These are phyloP conservation scores for Perognathus longimembris DNA, from an alignment of 2,113 vertebrate genomes.

Conservation along the genomic window DNA sequence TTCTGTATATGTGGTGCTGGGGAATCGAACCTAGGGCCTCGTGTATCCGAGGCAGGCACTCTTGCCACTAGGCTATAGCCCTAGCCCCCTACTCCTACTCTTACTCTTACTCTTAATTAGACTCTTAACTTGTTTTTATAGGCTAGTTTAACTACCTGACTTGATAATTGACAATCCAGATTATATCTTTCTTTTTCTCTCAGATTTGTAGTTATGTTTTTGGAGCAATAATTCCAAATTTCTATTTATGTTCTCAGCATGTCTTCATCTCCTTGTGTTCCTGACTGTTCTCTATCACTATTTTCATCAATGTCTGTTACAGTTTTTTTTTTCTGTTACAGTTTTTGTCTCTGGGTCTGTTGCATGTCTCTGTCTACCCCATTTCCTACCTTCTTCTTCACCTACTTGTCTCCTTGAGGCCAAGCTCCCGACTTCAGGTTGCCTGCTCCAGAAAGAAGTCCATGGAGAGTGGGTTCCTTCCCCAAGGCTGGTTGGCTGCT, in stretches of 20 bases:
- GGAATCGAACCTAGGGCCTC: too few species aligned
- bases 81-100: too few species aligned
- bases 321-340: slow-evolving; percentile 3
- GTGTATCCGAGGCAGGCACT: too few species aligned
- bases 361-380: background rate
- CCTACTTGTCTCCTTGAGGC: slow-evolving; percentile 28
- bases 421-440: slow-evolving; percentile 5
- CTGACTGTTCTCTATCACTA: background rate
- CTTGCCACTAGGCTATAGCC: too few species aligned
- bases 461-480: background rate
- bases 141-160: background rate
- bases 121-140: background rate
- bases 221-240: background rate
- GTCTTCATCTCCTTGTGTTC: background rate
- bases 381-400: background rate
- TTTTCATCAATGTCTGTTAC: background rate
- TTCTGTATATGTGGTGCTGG: too few species aligned
- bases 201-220: background rate
- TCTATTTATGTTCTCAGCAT: background rate
- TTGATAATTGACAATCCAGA: background rate
- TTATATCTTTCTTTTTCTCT: background rate
- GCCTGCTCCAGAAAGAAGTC: background rate
- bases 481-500: background rate
- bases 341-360: background rate
- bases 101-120: too few species aligned